Evolutionary conservation across 53 echinoderm and acorn worm genomes (phyloP).

Genomic region (Temnopleurus reevesii): DNA sequence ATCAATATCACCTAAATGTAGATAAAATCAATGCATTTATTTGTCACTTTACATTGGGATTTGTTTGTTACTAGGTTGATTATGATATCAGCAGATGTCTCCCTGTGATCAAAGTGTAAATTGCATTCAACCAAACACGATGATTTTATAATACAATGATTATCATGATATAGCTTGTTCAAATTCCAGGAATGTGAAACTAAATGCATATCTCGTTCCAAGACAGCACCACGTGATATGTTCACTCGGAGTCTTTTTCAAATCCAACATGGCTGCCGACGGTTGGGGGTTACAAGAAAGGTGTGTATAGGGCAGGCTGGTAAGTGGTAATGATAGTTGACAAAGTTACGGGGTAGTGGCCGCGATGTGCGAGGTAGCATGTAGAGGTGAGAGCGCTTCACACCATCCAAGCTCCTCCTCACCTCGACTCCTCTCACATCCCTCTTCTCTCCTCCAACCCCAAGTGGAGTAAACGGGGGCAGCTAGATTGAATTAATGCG

Average conservation of each 20-base stretch:
- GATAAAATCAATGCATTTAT: too few species aligned
- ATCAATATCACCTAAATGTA: too few species aligned
- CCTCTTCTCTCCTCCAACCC: not conserved
- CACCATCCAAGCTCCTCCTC: slow-evolving; percentile 5
- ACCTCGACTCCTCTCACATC: not conserved
- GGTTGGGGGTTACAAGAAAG: not conserved
- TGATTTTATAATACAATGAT: too few species aligned
- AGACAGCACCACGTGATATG: slow-evolving; percentile 1
- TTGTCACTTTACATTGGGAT: too few species aligned
- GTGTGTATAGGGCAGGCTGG: not conserved
- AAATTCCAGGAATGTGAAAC: too few species aligned
- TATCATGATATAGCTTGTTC: too few species aligned
- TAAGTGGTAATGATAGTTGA: slow-evolving; percentile 52
- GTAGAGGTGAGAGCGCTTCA: slow-evolving; percentile 23
- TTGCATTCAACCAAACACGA: too few species aligned
- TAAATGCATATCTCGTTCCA: too few species aligned
- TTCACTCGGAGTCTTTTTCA: not conserved
- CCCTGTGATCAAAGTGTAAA: too few species aligned
- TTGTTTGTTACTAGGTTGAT: too few species aligned
- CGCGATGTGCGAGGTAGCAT: slow-evolving; percentile 21
- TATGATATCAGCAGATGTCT: too few species aligned
- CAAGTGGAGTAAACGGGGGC: not conserved
- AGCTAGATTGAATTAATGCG: slow-evolving; percentile 56
- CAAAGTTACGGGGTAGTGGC: slow-evolving; percentile 50
- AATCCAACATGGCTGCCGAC: slow-evolving; percentile 3